Base-by-base conservation (phyloP, 2,113 vertebrate species). In the Diadophis punctatus region DNA sequence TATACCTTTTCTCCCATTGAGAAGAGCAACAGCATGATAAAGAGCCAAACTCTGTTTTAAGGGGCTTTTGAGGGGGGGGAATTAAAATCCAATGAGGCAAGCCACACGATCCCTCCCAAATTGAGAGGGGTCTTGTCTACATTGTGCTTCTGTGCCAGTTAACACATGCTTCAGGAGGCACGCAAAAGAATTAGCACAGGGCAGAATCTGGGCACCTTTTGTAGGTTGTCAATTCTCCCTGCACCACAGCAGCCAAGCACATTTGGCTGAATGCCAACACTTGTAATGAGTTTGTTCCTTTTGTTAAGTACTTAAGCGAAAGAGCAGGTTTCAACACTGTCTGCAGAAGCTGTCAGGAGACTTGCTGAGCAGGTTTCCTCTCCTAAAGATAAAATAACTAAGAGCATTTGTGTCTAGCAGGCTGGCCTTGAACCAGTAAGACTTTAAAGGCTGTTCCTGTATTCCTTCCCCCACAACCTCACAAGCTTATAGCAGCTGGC, bases 231-330 rank as follows among this genome's bases (percentile, higher is more conserved):
- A 49, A 0, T 90, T 92, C 58, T 87, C 60, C 91, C 4, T 0
- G 0, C 3, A 0, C 14, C 0, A 0, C 46, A n/a, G 53, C 3
- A 12, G 91, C 68, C 90, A 51, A n/a, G 63, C 27, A 2, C 48
- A 18, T 43, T n/a, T 18, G 56, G 90, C 74, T 9, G 16, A 27
- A 14, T 27, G 74, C 88, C 58, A 53, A 4, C 5, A 12, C 90
- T 68, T 53, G 74, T 86, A 86, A 85, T 55, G 8, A 86, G 34
- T 92, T 93, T 91, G 0, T 46, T 92, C 92, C 90, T 88, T 90
- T 3, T 30, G 84, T 89, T 94, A 93, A 96, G 92, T 25, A 60
- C 34, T 94, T 93, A 55, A 58, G 88, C 90, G 68, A 91, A 94
- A 91, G 91, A 95, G 93, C 92, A 90, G 93, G 95, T 74, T 48